A percentile compares a stretch with the other conserved stretches of the same genome.
Evolutionary conservation across 2,888 invertebrate genomes (phyloP).

Genomic region (Mechanitis messenoides): DNA sequence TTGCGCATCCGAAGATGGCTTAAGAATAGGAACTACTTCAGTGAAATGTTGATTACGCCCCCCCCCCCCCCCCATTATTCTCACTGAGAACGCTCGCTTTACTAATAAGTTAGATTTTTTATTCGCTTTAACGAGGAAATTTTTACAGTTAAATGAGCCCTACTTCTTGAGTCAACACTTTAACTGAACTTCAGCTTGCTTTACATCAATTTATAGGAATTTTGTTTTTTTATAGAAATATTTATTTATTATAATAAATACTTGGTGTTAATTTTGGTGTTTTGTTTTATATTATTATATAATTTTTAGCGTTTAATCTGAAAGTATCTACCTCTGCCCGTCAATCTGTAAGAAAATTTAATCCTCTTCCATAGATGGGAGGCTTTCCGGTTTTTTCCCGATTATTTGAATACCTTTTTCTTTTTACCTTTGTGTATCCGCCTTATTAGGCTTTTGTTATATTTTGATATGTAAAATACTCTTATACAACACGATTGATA

Average conservation of each 20-base stretch:
- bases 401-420: conserved; percentile 15
- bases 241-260: no score
- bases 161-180: neutral
- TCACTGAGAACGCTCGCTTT: neutral
- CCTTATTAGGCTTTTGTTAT: conserved; percentile 10
- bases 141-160: neutral
- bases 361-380: conserved; percentile 17
- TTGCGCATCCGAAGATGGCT: conserved; percentile 28
- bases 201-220: no score
- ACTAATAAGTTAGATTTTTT: conserved; percentile 8
- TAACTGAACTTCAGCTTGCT: no score
- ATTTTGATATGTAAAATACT: conserved; percentile 1
- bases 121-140: conserved; percentile 10
- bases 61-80: neutral
- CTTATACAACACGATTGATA: no score
- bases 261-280: no score
- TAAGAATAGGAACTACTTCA: conserved; percentile 15
- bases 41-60: conserved; percentile 8
- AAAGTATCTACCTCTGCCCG: neutral
- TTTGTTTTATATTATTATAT: no score
- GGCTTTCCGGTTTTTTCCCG: conserved; percentile 11
- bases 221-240: no score
- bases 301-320: no score
- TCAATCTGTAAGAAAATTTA: conserved; percentile 13
- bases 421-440: conserved; percentile 16